Evolutionary conservation across 1,140 invertebrate species (phyloP).

Genomic region (Pogonognathellus flavescens): DNA sequence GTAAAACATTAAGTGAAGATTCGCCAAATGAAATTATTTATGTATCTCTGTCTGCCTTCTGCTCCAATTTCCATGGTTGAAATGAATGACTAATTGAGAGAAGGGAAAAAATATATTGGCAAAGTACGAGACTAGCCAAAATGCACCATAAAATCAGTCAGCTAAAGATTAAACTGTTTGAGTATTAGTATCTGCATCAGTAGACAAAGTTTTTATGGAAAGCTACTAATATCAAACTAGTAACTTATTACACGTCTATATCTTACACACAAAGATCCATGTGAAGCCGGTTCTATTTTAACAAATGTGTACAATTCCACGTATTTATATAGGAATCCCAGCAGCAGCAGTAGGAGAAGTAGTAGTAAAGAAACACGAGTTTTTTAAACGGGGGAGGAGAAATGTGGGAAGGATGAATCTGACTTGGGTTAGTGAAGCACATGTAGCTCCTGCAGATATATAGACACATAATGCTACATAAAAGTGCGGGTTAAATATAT

Average conservation of each 20-base stretch:
- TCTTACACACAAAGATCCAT: not conserved
- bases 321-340: too few relatives aligned
- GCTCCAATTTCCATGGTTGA: slow-evolving; percentile 33
- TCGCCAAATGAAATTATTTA: slow-evolving; percentile 36
- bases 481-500: too few relatives aligned
- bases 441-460: not conserved
- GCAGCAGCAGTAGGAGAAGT: too few relatives aligned
- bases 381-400: slow-evolving; percentile 14
- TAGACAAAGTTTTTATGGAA: not conserved
- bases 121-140: slow-evolving; percentile 6
- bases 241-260: not conserved
- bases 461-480: too few relatives aligned
- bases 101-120: slow-evolving; percentile 26
- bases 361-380: not conserved
- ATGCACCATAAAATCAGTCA: not conserved
- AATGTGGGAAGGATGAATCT: slow-evolving; percentile 28
- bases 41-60: slow-evolving; percentile 35
- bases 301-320: too few relatives aligned
- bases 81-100: slow-evolving; percentile 44
- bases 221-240: not conserved
- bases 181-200: not conserved
- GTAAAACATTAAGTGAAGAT: not conserved
- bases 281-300: not conserved
- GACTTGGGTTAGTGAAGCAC: not conserved
- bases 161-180: not conserved